Percentiles rank a stretch among this genome's conserved stretches.
phyloP scores from a whole-genome alignment of 2,113 vertebrate species.

The Baryphthengus martii region DNA sequence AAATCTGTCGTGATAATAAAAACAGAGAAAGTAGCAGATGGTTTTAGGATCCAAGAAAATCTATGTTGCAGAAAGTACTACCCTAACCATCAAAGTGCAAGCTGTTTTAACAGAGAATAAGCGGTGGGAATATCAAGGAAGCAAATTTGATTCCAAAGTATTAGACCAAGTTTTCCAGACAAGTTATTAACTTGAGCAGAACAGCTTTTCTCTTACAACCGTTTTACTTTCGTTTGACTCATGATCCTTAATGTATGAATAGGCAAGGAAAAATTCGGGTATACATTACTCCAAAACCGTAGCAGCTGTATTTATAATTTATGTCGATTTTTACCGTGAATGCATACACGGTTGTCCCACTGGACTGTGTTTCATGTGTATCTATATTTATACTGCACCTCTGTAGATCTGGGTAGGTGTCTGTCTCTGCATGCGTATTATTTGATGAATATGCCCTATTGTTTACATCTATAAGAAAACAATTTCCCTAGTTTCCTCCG shows the following conservation, averaged over 20 bases:
- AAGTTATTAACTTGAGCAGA: neutral
- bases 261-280: neutral
- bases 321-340: neutral
- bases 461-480: neutral
- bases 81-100: neutral
- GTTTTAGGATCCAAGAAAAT: neutral
- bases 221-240: neutral
- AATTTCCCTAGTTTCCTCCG: neutral
- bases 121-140: neutral
- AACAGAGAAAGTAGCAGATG: neutral
- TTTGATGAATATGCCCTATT: neutral
- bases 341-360: rapidly evolving
- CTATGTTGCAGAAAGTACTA: neutral
- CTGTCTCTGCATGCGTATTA: neutral
- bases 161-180: neutral
- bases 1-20: neutral
- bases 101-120: neutral
- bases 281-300: neutral
- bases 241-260: neutral
- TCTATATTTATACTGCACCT: neutral
- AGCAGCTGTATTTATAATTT: neutral
- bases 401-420: neutral
- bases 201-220: neutral
- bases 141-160: neutral
- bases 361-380: neutral